Evolutionary conservation across 2,797 vertebrate species (phyloP).

Genomic region (Jordanella pulchra): DNA sequence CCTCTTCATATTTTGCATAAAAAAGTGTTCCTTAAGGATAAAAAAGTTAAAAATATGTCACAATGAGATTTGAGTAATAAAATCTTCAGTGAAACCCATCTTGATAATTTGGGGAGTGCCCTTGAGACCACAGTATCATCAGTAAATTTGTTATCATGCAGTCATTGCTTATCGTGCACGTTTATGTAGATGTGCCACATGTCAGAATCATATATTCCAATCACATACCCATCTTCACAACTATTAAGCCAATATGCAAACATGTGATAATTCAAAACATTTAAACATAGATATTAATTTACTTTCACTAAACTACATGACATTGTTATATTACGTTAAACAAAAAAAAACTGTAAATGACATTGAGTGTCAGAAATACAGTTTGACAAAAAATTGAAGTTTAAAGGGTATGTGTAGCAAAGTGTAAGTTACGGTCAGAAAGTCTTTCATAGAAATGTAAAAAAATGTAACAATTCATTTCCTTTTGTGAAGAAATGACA

Average conservation of each 20-base stretch:
- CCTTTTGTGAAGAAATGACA: not conserved
- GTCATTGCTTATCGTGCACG: not conserved
- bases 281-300: not conserved
- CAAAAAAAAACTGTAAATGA: not conserved
- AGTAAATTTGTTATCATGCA: not conserved
- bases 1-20: not conserved
- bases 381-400: not conserved
- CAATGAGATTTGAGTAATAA: not conserved
- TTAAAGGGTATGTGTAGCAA: not conserved
- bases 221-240: too few species aligned
- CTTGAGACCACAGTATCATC: not conserved
- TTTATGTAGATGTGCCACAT: not conserved
- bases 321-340: not conserved
- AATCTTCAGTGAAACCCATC: not conserved
- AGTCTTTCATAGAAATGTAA: not conserved
- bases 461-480: too few species aligned
- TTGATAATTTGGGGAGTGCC: not conserved
- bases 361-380: not conserved
- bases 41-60: not conserved
- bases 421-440: not conserved
- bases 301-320: not conserved
- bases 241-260: too few species aligned
- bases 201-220: too few species aligned
- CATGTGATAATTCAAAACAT: not conserved
- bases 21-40: not conserved